phyloP scores from a whole-genome alignment of 2,797 vertebrate genomes.

The Aplochiton taeniatus region DNA sequence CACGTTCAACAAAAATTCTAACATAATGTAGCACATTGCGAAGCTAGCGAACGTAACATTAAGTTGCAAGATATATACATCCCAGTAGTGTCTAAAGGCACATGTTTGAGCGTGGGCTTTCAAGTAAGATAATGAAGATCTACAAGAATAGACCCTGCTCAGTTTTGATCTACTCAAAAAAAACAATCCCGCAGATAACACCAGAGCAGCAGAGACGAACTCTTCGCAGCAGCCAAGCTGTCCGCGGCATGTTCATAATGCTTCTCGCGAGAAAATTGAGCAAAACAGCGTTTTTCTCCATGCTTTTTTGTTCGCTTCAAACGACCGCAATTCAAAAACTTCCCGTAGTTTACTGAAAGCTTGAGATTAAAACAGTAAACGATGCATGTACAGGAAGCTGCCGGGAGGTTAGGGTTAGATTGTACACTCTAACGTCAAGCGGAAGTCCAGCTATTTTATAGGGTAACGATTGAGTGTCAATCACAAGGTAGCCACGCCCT shows the following conservation, averaged over 20 bases:
- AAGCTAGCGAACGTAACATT: too few species aligned
- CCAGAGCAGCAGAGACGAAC: slow-evolving; percentile 69
- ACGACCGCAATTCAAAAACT: not conserved
- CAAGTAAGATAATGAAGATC: slow-evolving; percentile 33
- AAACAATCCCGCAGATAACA: slow-evolving; percentile 30
- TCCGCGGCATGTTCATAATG: slow-evolving; percentile 54
- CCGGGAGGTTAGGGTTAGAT: slow-evolving; percentile 63
- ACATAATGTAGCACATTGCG: too few species aligned
- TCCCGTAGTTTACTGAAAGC: slow-evolving; percentile 68
- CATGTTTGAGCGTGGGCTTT: slow-evolving; percentile 61
- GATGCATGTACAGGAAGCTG: slow-evolving; percentile 3
- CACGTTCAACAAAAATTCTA: too few species aligned
- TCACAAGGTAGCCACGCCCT: too few species aligned
- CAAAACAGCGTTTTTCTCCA: slow-evolving; percentile 42
- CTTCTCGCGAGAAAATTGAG: slow-evolving; percentile 50
- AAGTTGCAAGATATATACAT: too few species aligned
- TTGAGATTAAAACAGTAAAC: slow-evolving; percentile 60
- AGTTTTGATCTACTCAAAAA: slow-evolving; percentile 65
- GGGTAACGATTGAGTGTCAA: slow-evolving; percentile 15
- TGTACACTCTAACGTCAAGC: slow-evolving; percentile 19
- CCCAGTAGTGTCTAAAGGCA: not conserved
- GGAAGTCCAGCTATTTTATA: slow-evolving; percentile 20
- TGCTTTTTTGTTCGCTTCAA: slow-evolving; percentile 53
- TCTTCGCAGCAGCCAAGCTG: slow-evolving; percentile 73
- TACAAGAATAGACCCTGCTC: slow-evolving; percentile 50